A percentile compares a stretch with the other conserved stretches of the same genome.
Conservation (phyloP, 2,888 invertebrate genomes). For the Watsonalla binaria region DNA sequence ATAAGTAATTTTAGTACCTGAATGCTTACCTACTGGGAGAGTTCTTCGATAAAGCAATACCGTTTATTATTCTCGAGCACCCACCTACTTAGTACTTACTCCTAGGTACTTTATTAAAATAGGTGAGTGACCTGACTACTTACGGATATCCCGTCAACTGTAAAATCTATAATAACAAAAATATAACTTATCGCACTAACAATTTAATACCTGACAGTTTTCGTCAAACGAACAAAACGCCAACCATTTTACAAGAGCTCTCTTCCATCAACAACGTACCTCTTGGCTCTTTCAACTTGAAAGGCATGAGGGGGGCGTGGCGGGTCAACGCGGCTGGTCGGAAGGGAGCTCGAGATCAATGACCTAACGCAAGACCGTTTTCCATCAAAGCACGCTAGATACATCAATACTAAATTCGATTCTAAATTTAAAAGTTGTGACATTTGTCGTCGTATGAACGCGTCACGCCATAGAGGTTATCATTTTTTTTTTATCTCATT, state of each 20-base stretch:
- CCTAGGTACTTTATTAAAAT: too few species aligned
- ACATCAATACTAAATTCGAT: not conserved
- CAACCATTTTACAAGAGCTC: not conserved
- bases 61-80: too few species aligned
- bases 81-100: too few species aligned
- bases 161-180: not conserved
- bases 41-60: too few species aligned
- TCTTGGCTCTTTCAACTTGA: not conserved
- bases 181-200: not conserved
- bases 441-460: not conserved
- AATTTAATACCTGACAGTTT: conserved; percentile 15
- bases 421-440: not conserved
- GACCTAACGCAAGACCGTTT: conserved; percentile 33
- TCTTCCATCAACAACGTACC: not conserved
- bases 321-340: conserved; percentile 17
- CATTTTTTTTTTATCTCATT: not conserved
- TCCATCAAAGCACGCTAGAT: conserved; percentile 37
- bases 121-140: too few species aligned
- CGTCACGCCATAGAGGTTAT: not conserved
- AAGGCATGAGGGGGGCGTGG: not conserved
- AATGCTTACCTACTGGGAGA: too few species aligned
- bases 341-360: conserved; percentile 23
- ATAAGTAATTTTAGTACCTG: too few species aligned
- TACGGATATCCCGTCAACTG: not conserved
- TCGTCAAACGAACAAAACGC: conserved; percentile 11